phyloP scores from a whole-genome alignment of 2,888 invertebrate genomes.

The Cataglyphis cursor region DNA sequence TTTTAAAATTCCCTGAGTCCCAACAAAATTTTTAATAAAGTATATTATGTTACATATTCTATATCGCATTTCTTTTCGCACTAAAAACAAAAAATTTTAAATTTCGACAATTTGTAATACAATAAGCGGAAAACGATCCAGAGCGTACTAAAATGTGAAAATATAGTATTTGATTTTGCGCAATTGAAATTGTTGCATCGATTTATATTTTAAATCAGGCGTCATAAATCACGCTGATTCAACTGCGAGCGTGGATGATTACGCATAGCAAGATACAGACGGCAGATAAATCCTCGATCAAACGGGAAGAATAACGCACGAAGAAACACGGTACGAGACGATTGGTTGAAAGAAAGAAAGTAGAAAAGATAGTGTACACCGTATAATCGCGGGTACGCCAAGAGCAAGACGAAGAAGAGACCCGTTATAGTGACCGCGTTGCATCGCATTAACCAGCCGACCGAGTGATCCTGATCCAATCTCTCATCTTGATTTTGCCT shows the following conservation, averaged over 20 bases:
- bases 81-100: background rate
- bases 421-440: slow-evolving; percentile 80
- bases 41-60: background rate
- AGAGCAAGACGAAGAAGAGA: slow-evolving; percentile 43
- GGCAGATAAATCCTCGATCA: slow-evolving; percentile 13
- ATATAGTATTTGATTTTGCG: background rate
- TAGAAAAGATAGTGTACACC: slow-evolving; percentile 14
- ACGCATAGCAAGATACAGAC: slow-evolving; percentile 48
- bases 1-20: too few relatives aligned
- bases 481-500: slow-evolving; percentile 71
- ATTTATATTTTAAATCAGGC: background rate
- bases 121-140: too few relatives aligned
- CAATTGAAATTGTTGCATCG: background rate
- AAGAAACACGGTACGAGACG: slow-evolving; percentile 48
- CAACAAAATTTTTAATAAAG: background rate
- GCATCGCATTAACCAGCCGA: slow-evolving; percentile 85
- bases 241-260: slow-evolving; percentile 48
- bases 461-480: slow-evolving; percentile 85
- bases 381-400: slow-evolving; percentile 26
- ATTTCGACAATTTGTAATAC: background rate
- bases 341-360: slow-evolving; percentile 15
- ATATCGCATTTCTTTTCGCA: background rate
- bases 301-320: background rate
- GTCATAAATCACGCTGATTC: slow-evolving; percentile 35
- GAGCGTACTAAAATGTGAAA: background rate